These are phyloP conservation scores for Drosophila pandora DNA, from an alignment of 1,140 invertebrate species.

Conservation along the genomic window DNA sequence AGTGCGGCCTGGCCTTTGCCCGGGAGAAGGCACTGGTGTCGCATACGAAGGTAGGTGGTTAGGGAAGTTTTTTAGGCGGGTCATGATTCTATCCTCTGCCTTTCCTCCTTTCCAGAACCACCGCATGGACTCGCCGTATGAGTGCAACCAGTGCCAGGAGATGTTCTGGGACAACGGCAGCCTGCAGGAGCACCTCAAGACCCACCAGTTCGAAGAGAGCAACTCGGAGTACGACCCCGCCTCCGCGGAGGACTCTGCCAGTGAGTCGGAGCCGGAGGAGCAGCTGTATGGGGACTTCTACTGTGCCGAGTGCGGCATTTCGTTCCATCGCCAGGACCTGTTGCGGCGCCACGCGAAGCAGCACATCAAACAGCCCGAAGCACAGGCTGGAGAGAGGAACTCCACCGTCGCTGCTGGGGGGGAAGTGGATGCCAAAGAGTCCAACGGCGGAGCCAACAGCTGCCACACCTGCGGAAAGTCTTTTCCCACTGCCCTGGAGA, in stretches of 20 bases:
- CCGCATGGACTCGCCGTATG: constrained; percentile 90
- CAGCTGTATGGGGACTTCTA: constrained; percentile 89
- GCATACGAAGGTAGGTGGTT: constrained; percentile 85
- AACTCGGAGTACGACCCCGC: constrained; percentile 83
- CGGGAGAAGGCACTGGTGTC: constrained; percentile 91
- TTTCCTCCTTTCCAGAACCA: constrained; percentile 85
- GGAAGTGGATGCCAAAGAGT: constrained; percentile 66
- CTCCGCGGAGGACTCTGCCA: constrained; percentile 84
- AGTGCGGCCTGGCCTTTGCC: constrained; percentile 91
- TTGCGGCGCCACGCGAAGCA: constrained; percentile 88
- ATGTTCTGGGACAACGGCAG: constrained; percentile 90
- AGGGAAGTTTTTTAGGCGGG: background rate
- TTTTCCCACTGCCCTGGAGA: constrained; percentile 89
- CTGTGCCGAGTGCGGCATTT: constrained; percentile 90
- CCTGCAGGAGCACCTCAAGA: constrained; percentile 87
- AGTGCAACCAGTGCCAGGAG: constrained; percentile 90
- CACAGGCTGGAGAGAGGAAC: background rate
- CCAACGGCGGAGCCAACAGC: constrained; percentile 63
- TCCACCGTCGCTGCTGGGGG: constrained; percentile 45
- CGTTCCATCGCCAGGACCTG: constrained; percentile 90
- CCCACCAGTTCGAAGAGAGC: constrained; percentile 85
- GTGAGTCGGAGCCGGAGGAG: constrained; percentile 85
- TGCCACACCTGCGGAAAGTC: constrained; percentile 91
- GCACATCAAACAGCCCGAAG: constrained; percentile 75
- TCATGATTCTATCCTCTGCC: background rate